A percentile compares a stretch with the other conserved stretches of the same genome.
Evolutionary conservation across 1,140 invertebrate genomes (phyloP).

Genomic region (Drosophila tani): DNA sequence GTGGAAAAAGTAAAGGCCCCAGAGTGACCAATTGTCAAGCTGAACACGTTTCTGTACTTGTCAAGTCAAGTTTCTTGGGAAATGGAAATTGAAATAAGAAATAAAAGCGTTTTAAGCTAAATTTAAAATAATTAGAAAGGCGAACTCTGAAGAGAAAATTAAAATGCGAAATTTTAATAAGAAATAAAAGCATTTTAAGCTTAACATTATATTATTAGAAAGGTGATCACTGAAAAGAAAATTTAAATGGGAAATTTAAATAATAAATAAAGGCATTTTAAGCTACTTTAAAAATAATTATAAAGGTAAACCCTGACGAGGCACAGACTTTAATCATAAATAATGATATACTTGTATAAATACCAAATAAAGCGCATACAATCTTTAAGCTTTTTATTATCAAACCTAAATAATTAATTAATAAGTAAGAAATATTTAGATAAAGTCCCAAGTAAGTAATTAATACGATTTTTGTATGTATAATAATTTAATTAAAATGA

Average conservation of each 20-base stretch:
- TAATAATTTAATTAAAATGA: conserved; percentile 19
- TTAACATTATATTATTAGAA: not conserved
- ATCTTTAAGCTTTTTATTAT: not conserved
- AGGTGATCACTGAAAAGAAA: not conserved
- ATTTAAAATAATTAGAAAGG: not conserved
- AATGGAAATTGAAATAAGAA: not conserved
- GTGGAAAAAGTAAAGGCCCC: not conserved
- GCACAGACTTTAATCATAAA: no score
- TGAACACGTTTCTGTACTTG: not conserved
- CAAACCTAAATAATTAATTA: no score
- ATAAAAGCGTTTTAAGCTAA: not conserved
- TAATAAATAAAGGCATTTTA: not conserved
- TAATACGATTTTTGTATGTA: not conserved
- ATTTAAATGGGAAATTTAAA: no score
- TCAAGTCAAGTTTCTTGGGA: not conserved
- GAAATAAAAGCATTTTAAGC: not conserved
- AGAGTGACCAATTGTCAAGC: not conserved
- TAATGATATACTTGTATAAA: no score
- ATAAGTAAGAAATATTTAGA: not conserved
- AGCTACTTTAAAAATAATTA: not conserved
- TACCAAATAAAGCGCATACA: not conserved
- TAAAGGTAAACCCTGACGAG: not conserved
- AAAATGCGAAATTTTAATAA: no score
- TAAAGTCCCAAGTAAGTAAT: not conserved
- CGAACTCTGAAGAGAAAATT: not conserved